phyloP scores from a whole-genome alignment of 2,888 invertebrate genomes.

The Apodemia mormo region DNA sequence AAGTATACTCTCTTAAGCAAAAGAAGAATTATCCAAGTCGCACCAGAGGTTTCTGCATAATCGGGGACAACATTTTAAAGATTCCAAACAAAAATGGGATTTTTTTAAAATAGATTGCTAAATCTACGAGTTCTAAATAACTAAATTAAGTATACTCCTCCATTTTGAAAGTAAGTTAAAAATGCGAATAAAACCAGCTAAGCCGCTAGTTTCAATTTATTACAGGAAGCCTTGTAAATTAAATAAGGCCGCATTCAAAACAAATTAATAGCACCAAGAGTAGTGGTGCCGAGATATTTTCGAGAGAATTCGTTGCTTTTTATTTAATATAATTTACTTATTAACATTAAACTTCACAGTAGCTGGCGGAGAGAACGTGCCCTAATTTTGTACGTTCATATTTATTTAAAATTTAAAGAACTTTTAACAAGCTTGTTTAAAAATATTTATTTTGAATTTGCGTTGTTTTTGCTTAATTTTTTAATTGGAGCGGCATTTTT shows the following conservation, averaged over 20 bases:
- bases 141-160: too few relatives aligned
- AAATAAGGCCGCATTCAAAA: slow-evolving; percentile 1
- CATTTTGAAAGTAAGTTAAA: not conserved
- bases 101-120: too few relatives aligned
- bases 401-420: slow-evolving; percentile 16
- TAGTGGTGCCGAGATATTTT: not conserved
- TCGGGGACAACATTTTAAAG: too few relatives aligned
- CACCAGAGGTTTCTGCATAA: too few relatives aligned
- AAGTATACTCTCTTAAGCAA: too few relatives aligned
- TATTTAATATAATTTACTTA: slow-evolving; percentile 14
- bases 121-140: too few relatives aligned
- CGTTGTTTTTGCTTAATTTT: not conserved
- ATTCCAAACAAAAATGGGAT: too few relatives aligned
- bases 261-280: not conserved
- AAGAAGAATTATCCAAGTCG: too few relatives aligned
- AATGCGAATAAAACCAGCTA: not conserved
- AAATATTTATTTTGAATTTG: not conserved
- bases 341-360: slow-evolving; percentile 6
- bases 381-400: slow-evolving; percentile 5
- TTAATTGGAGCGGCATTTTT: not conserved
- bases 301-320: slow-evolving; percentile 16
- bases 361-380: not conserved
- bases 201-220: not conserved
- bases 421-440: not conserved
- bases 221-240: slow-evolving; percentile 1